Percentiles rank a stretch among this genome's conserved stretches.
Conservation (phyloP, 2,113 vertebrate species). For the Arenaria interpres region DNA sequence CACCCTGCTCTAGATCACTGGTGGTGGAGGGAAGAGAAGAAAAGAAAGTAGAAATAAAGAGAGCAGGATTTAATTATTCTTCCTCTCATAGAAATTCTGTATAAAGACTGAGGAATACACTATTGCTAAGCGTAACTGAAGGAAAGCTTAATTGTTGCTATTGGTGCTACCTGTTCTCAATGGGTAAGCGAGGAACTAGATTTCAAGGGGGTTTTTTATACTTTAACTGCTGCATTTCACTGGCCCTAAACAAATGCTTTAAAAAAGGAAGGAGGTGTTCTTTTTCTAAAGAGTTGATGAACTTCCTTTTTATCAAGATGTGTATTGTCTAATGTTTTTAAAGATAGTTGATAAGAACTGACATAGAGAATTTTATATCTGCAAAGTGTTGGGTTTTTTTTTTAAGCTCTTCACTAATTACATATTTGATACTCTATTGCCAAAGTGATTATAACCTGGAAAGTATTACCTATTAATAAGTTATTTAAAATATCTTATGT, state of each 20-base stretch:
- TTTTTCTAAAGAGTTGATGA: background rate
- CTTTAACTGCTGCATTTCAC: background rate
- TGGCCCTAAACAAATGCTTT: background rate
- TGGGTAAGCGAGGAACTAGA: background rate
- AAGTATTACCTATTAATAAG: constrained; percentile 15
- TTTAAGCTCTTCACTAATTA: background rate
- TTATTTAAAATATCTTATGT: constrained; percentile 29
- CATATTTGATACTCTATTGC: background rate
- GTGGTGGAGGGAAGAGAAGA: background rate
- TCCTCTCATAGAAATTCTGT: background rate
- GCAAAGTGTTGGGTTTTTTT: background rate
- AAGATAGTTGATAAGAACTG: background rate
- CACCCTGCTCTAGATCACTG: background rate
- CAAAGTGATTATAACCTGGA: background rate
- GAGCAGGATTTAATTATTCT: background rate
- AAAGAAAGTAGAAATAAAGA: background rate
- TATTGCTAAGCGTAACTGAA: background rate
- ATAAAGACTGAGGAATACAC: background rate
- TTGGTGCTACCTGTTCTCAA: background rate
- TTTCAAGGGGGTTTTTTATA: background rate
- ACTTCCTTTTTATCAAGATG: background rate
- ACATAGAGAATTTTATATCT: background rate
- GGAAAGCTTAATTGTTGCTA: background rate
- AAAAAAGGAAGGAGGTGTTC: background rate
- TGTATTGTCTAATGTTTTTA: background rate